A percentile compares a stretch with the other conserved stretches of the same genome.
phyloP scores from a whole-genome alignment of 2,888 invertebrate species.

The Hydrotaea diabolus region DNA sequence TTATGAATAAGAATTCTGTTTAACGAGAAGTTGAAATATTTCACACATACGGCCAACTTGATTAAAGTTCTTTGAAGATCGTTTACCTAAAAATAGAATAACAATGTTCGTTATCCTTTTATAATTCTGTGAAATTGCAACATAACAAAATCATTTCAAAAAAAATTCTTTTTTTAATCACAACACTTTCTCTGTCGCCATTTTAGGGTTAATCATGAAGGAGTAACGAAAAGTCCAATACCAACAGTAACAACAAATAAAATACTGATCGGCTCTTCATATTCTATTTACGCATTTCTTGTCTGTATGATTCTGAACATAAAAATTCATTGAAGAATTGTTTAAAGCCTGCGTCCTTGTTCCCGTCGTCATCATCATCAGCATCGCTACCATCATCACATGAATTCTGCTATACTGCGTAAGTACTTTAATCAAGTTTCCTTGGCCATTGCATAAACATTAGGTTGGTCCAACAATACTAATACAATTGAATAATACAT shows the following conservation, averaged over 20 bases:
- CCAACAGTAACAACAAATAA: slow-evolving; percentile 19
- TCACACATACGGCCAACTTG: too few species aligned
- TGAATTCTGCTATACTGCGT: slow-evolving; percentile 22
- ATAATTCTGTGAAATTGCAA: too few species aligned
- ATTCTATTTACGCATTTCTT: slow-evolving; percentile 60
- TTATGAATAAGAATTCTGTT: too few species aligned
- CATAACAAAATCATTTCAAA: too few species aligned
- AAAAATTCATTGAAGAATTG: slow-evolving; percentile 68
- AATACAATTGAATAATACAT: too few species aligned
- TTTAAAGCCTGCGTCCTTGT: slow-evolving; percentile 28
- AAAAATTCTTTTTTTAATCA: too few species aligned
- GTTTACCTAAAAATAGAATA: too few species aligned
- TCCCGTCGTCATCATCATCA: slow-evolving; percentile 10
- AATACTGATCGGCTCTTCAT: slow-evolving; percentile 53
- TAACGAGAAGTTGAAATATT: too few species aligned
- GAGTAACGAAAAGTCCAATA: slow-evolving; percentile 42
- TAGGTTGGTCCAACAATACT: background rate
- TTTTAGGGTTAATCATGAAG: slow-evolving; percentile 61
- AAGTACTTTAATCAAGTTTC: slow-evolving; percentile 45
- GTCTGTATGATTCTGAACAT: slow-evolving; percentile 51
- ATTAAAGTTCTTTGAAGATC: too few species aligned
- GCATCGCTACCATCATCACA: slow-evolving; percentile 11
- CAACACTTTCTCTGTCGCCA: too few species aligned
- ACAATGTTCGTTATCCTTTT: too few species aligned
- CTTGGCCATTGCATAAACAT: background rate